These are phyloP conservation scores for Deroptyus accipitrinus DNA, from an alignment of 2,113 vertebrate species.

Conservation along the genomic window DNA sequence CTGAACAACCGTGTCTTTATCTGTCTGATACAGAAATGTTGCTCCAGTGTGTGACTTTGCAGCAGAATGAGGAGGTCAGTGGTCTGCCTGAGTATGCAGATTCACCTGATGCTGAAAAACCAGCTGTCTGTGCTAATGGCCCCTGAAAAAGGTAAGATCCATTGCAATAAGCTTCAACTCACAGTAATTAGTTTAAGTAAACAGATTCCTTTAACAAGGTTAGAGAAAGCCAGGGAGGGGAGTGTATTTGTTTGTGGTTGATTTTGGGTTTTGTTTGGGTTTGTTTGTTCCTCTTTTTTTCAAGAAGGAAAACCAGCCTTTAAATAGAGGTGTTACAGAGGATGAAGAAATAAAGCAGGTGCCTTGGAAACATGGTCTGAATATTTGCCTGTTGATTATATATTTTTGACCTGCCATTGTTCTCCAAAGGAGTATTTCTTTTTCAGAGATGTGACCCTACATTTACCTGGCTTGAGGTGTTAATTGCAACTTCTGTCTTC, in stretches of 20 bases:
- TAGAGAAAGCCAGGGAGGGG: neutral
- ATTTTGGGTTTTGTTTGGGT: neutral
- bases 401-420: neutral
- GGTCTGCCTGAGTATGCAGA: neutral
- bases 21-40: neutral
- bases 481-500: neutral
- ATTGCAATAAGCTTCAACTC: neutral
- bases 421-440: neutral
- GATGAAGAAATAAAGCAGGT: neutral
- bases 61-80: neutral
- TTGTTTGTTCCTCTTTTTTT: neutral
- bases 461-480: neutral
- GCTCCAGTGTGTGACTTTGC: neutral
- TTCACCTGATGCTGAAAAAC: neutral
- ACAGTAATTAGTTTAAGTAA: neutral
- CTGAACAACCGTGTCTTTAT: neutral
- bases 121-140: neutral
- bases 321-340: neutral
- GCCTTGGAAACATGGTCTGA: neutral
- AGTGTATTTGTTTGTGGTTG: neutral
- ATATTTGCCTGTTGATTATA: neutral
- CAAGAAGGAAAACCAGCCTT: neutral
- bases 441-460: neutral
- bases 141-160: neutral
- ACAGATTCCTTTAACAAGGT: neutral